These are phyloP conservation scores for Sinopyrophorus schimmeli DNA, from an alignment of 2,888 invertebrate species.

Conservation along the genomic window DNA sequence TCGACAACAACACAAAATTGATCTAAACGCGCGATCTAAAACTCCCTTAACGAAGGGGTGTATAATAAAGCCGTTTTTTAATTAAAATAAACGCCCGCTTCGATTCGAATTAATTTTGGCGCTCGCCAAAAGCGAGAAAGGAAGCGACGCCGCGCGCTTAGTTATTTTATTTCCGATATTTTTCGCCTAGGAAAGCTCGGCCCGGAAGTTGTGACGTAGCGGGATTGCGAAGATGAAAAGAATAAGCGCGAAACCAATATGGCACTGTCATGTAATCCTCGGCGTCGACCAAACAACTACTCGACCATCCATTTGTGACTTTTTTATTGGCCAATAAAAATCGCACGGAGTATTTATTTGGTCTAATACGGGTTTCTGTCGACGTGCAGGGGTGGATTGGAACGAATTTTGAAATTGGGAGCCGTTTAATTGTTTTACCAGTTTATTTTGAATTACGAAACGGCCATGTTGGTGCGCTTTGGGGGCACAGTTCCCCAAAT, in stretches of 20 bases:
- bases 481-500: no score
- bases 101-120: no score
- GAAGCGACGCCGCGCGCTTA: no score
- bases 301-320: constrained; percentile 35
- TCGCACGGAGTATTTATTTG: constrained; percentile 32
- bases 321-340: constrained; percentile 38
- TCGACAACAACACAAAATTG: constrained; percentile 56
- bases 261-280: constrained; percentile 48
- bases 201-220: constrained; percentile 38
- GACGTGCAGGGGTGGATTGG: constrained; percentile 15
- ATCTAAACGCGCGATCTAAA: constrained; percentile 56
- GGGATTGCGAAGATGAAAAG: constrained; percentile 38
- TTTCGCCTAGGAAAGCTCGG: constrained; percentile 41
- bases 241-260: constrained; percentile 44
- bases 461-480: no score
- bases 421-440: no score
- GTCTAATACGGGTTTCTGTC: constrained; percentile 24
- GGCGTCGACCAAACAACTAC: constrained; percentile 35
- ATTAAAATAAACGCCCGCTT: no score
- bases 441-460: no score
- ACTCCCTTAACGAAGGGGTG: constrained; percentile 48
- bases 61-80: no score
- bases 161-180: constrained; percentile 53
- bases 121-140: no score
- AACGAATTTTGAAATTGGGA: no score